These are phyloP conservation scores for Saimiri boliviensis DNA, from an alignment of 2,113 vertebrate genomes.

Conservation along the genomic window DNA sequence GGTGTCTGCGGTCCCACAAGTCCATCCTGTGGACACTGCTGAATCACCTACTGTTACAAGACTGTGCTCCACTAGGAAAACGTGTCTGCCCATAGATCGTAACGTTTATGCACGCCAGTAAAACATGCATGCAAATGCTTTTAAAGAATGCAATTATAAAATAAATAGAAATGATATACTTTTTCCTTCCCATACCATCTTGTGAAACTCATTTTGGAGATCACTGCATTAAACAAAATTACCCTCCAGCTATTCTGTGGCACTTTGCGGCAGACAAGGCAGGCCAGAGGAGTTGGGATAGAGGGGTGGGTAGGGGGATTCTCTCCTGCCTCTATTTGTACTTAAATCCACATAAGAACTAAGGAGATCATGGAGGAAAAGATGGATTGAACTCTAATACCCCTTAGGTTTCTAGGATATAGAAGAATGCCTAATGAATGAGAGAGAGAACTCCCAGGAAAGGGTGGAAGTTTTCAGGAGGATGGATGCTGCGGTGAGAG, in stretches of 20 bases:
- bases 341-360: neutral
- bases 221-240: neutral
- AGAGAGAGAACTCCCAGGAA: neutral
- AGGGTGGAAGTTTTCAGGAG: neutral
- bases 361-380: neutral
- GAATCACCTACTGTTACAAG: neutral
- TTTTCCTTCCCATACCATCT: neutral
- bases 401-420: neutral
- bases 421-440: neutral
- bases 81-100: neutral
- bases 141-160: neutral
- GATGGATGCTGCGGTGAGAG: neutral
- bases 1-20: neutral
- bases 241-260: neutral
- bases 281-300: neutral
- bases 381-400: neutral
- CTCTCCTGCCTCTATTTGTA: neutral
- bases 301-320: accelerated
- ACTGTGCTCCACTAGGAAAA: neutral
- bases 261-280: neutral
- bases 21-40: neutral
- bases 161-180: neutral
- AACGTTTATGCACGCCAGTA: neutral
- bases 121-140: neutral
- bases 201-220: neutral